Evolutionary conservation across 2,113 vertebrate genomes (phyloP), one percentile per base, ranked within the genome.

Genomic region (Prochilodus magdalenae): DNA sequence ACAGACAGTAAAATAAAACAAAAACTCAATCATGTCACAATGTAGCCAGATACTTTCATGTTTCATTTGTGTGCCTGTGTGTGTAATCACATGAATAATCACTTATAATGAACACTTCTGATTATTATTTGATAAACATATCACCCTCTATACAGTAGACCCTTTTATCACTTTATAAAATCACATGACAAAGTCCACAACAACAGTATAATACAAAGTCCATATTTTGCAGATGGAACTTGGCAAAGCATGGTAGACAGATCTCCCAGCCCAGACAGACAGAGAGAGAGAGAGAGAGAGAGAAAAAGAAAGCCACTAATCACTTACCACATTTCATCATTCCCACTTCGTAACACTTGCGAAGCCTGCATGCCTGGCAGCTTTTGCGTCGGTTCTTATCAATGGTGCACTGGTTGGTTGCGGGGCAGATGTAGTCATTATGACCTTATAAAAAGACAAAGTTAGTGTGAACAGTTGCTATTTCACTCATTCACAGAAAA

Each of bases 371-470:
- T 0, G 98, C 97, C 90, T 99, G 98, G 90, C 98, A 99, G 93
- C 98, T 99, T 87, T 99, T 99, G 40, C 98, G 95, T 4, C 98
- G 93, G 91, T 99, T 99, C 90, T 98, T 99, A 76, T 99, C 98
- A 27, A 99, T 99, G 0, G 98, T 99, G 91, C 98, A 99, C 27
- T 99, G 98, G 84, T 99, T 99, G 59, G 98, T 99, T 20, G 98
- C 98, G 0, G 98, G 98, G 82, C 98, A 99, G 91, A 99, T 98
- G 87, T 99, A 99, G 87, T 99, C 96, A 0, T 97, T 99, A 87
- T 99, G 96, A 84, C 97, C 98, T 99, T 91, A 73, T 77, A 77
- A 26, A 78, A 55, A 73, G 0, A 79, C 15, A 33, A 55, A 59
- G 62, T 5, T 71, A 8, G 15, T 16, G 84, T 55, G 24, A 53